Conservation (phyloP, 1,140 invertebrate genomes). For the Nixonia krombeini region DNA sequence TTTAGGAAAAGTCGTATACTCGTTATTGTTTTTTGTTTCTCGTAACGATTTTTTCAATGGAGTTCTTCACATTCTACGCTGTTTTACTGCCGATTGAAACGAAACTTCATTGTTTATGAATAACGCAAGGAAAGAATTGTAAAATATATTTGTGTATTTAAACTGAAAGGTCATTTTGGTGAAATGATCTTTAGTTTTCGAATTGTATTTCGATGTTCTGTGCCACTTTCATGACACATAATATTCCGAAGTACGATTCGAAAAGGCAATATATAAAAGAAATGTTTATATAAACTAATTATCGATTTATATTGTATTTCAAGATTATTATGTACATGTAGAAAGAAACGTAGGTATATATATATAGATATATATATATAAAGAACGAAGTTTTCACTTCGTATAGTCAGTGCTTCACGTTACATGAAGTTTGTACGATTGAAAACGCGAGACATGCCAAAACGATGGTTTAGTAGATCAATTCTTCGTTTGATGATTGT, state of each 20-base stretch:
- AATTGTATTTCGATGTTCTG: slow-evolving; percentile 1
- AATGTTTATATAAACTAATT: slow-evolving; percentile 27
- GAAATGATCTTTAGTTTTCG: slow-evolving; percentile 15
- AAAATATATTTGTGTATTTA: slow-evolving; percentile 24
- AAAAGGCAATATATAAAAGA: slow-evolving; percentile 9
- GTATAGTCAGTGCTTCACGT: slow-evolving; percentile 36
- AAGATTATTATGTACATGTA: slow-evolving; percentile 33
- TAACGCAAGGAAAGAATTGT: slow-evolving; percentile 10
- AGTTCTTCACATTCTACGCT: not conserved
- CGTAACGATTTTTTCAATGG: not conserved
- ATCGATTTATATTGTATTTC: slow-evolving; percentile 33
- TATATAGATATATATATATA: slow-evolving; percentile 11
- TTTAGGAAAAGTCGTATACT: slow-evolving; percentile 1
- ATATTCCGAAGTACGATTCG: not conserved
- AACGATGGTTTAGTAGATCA: slow-evolving; percentile 38
- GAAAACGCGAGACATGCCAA: slow-evolving; percentile 34
- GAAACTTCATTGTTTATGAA: slow-evolving; percentile 23
- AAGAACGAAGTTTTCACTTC: slow-evolving; percentile 16
- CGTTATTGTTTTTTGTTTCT: no score
- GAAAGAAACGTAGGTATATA: slow-evolving; percentile 7
- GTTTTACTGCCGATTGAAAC: slow-evolving; percentile 4
- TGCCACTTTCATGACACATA: slow-evolving; percentile 6
- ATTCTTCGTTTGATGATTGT: slow-evolving; percentile 33
- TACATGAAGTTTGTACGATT: slow-evolving; percentile 26
- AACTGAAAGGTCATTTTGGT: slow-evolving; percentile 8